Evolutionary conservation across 1,140 invertebrate species (phyloP).

Genomic region (Drosophila kepulauana): DNA sequence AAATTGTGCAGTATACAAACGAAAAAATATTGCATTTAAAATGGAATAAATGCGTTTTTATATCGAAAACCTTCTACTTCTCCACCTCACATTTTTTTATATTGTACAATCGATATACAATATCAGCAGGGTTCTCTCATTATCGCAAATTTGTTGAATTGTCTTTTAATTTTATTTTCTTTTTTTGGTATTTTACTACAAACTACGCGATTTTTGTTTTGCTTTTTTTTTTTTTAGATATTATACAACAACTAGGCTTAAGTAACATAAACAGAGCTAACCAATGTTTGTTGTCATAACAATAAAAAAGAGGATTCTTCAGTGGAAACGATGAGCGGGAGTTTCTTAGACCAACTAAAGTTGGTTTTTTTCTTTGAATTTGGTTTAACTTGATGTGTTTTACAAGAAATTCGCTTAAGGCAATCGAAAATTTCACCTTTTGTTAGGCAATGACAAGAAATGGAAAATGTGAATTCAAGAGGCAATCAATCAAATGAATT

Average conservation of each 20-base stretch:
- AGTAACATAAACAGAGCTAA: conserved; percentile 10
- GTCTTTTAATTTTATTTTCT: conserved; percentile 21
- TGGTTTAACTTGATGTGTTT: not conserved
- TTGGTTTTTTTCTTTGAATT: not conserved
- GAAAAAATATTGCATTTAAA: conserved; percentile 70
- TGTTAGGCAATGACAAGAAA: too few relatives aligned
- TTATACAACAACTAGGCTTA: conserved; percentile 17
- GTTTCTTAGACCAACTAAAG: not conserved
- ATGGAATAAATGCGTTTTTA: conserved; percentile 76
- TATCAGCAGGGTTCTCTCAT: conserved; percentile 26
- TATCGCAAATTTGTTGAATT: conserved; percentile 44
- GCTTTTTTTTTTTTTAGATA: not conserved
- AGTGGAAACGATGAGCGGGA: not conserved
- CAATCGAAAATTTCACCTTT: too few relatives aligned
- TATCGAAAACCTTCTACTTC: conserved; percentile 58
- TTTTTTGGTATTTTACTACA: conserved; percentile 22
- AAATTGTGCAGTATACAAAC: conserved; percentile 61
- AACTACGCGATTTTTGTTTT: conserved; percentile 28
- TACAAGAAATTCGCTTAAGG: too few relatives aligned
- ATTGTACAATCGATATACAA: conserved; percentile 3
- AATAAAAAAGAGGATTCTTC: conserved; percentile 26
- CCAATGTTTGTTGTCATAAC: conserved; percentile 35
- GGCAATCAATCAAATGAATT: too few relatives aligned
- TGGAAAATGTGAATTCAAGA: too few relatives aligned
- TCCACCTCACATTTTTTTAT: conserved; percentile 14